Conservation (phyloP, 2,888 invertebrate genomes). For the Coleophora deauratella region DNA sequence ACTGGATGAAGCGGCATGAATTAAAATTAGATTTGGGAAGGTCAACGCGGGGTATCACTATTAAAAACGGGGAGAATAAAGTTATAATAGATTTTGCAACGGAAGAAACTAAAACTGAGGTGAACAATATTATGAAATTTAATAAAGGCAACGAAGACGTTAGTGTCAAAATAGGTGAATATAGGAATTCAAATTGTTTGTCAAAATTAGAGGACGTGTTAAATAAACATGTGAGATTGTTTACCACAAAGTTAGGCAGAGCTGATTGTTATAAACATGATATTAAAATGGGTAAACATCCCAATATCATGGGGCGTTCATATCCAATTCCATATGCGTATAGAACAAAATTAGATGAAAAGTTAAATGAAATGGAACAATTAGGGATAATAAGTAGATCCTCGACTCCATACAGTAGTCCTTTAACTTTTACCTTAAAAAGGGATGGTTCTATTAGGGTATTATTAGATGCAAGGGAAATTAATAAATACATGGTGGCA, state of each 20-base stretch:
- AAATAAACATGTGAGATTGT: conserved; percentile 1
- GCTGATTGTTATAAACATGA: too few species aligned
- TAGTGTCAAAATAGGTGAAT: background rate
- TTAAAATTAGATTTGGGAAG: background rate
- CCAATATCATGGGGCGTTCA: conserved; percentile 12
- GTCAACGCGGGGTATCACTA: background rate
- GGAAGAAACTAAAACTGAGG: background rate
- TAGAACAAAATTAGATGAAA: conserved; percentile 13
- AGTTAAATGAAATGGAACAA: conserved; percentile 14
- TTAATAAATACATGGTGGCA: conserved; percentile 9
- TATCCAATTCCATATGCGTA: conserved; percentile 21
- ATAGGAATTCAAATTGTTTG: background rate
- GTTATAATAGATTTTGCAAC: background rate
- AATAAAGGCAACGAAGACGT: background rate
- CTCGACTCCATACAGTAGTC: conserved; percentile 3
- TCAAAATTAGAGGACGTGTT: background rate
- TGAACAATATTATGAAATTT: background rate
- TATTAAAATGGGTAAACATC: conserved; percentile 11
- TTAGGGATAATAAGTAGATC: background rate
- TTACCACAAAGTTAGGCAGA: conserved; percentile 9
- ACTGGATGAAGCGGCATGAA: conserved; percentile 10
- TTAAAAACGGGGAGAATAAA: background rate
- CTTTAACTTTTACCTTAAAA: conserved; percentile 2
- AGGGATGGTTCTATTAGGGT: conserved; percentile 1
- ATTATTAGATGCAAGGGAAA: conserved; percentile 1